Conservation (phyloP, 30 jellyfish, hydroid and myxozoan genomes). For the Haliclystus octoradiatus region DNA sequence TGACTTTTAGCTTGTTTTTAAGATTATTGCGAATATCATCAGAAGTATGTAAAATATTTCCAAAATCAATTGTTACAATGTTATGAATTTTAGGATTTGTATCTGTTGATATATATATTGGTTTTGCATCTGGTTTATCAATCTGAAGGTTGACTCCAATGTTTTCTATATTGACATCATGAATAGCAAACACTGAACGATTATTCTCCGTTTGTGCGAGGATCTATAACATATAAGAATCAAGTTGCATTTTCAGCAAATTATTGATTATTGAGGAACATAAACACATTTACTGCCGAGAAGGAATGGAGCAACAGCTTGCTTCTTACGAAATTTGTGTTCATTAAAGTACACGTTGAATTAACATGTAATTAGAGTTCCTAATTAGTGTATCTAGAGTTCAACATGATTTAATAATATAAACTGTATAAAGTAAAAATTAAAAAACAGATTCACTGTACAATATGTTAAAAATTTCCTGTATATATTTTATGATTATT, state of each 20-base stretch:
- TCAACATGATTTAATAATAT: no score
- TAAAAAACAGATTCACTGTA: no score
- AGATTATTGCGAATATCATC: constrained; percentile 5
- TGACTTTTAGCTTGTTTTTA: constrained; percentile 29
- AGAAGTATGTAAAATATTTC: constrained; percentile 32
- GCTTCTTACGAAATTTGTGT: no score
- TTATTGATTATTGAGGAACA: no score
- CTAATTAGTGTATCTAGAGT: no score
- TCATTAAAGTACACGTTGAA: not conserved
- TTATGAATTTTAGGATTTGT: constrained; percentile 25
- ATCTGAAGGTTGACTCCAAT: constrained; percentile 71
- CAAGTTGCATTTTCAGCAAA: not conserved
- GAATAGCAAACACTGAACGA: constrained; percentile 33
- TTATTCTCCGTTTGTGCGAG: constrained; percentile 49
- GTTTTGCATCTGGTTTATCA: constrained; percentile 41
- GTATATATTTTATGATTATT: no score
- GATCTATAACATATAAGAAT: constrained; percentile 23
- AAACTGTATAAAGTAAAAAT: no score
- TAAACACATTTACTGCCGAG: no score
- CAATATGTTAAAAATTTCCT: no score
- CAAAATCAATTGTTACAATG: constrained; percentile 62
- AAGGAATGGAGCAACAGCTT: no score
- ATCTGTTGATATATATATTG: constrained; percentile 26
- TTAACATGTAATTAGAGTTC: no score
- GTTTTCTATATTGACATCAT: constrained; percentile 21